Conservation (phyloP, 2,113 vertebrate genomes). For the Chionodraco myersi region DNA sequence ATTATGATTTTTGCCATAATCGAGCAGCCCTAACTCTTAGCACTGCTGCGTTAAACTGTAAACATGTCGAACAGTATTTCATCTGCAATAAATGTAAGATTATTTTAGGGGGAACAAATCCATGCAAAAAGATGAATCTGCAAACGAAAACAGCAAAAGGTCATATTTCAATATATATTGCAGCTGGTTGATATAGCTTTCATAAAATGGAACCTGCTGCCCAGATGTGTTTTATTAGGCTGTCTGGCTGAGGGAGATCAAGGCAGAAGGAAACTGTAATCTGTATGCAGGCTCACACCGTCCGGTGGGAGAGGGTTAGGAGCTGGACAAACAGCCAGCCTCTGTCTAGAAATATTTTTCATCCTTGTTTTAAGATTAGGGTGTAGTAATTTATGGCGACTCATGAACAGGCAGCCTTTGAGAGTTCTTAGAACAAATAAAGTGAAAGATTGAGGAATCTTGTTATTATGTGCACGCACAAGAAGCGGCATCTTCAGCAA, state of each 20-base stretch:
- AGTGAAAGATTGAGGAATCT: constrained; percentile 50
- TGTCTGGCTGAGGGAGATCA: constrained; percentile 46
- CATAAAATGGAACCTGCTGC: constrained; percentile 37
- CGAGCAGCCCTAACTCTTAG: no score
- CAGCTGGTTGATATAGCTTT: constrained; percentile 53
- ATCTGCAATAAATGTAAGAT: not conserved
- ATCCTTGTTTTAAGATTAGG: constrained; percentile 64
- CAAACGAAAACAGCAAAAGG: constrained; percentile 7
- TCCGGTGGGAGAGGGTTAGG: constrained; percentile 47
- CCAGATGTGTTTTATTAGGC: constrained; percentile 59
- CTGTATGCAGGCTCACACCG: constrained; percentile 83
- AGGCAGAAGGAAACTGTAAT: constrained; percentile 64
- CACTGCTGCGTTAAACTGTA: no score
- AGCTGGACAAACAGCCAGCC: constrained; percentile 75
- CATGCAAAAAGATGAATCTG: constrained; percentile 34
- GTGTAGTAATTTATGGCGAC: constrained; percentile 76
- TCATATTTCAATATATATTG: constrained; percentile 21
- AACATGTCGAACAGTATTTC: not conserved
- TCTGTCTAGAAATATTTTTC: constrained; percentile 57
- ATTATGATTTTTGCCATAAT: no score
- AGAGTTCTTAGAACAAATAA: constrained; percentile 72
- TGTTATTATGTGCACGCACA: constrained; percentile 23
- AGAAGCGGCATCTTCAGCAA: constrained; percentile 12
- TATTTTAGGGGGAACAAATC: not conserved
- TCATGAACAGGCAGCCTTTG: constrained; percentile 68